phyloP scores from a whole-genome alignment of 2,888 invertebrate genomes.

The Ormia ochracea region DNA sequence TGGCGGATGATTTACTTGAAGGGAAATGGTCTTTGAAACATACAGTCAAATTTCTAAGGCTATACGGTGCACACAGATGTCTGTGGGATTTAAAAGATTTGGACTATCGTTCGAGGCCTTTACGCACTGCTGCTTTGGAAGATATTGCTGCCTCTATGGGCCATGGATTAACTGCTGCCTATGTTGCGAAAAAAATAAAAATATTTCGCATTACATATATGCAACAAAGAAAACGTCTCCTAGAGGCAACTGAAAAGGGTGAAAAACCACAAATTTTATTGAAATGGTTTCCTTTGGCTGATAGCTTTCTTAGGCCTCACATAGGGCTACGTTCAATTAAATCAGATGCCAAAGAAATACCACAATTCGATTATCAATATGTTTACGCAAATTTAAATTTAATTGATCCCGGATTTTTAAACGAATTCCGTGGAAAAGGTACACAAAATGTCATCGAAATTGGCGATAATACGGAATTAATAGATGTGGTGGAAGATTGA shows the following conservation, averaged over 20 bases:
- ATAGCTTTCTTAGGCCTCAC: slow-evolving; percentile 67
- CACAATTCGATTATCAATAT: slow-evolving; percentile 67
- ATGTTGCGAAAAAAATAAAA: slow-evolving; percentile 67
- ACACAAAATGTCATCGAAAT: slow-evolving; percentile 66
- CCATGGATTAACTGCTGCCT: slow-evolving; percentile 64
- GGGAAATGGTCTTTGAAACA: slow-evolving; percentile 69
- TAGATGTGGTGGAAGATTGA: neutral
- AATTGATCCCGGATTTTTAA: slow-evolving; percentile 67
- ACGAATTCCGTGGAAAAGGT: slow-evolving; percentile 66
- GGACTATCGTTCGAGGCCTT: slow-evolving; percentile 64
- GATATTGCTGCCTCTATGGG: slow-evolving; percentile 69
- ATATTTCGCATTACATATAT: slow-evolving; percentile 70
- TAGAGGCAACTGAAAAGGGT: slow-evolving; percentile 64
- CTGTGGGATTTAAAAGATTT: slow-evolving; percentile 67
- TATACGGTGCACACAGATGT: slow-evolving; percentile 67
- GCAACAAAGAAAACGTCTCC: slow-evolving; percentile 67
- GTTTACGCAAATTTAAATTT: slow-evolving; percentile 67
- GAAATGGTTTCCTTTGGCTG: slow-evolving; percentile 68
- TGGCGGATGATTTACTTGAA: slow-evolving; percentile 67
- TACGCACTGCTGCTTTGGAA: slow-evolving; percentile 67
- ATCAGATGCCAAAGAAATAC: slow-evolving; percentile 65
- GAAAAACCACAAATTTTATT: slow-evolving; percentile 65
- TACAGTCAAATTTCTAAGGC: slow-evolving; percentile 67
- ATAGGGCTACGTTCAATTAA: slow-evolving; percentile 67
- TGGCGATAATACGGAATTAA: slow-evolving; percentile 40